Percentiles rank a stretch among this genome's conserved stretches.
phyloP scores from a whole-genome alignment of 2,797 vertebrate species.

The Hyperoplus lanceolatus region DNA sequence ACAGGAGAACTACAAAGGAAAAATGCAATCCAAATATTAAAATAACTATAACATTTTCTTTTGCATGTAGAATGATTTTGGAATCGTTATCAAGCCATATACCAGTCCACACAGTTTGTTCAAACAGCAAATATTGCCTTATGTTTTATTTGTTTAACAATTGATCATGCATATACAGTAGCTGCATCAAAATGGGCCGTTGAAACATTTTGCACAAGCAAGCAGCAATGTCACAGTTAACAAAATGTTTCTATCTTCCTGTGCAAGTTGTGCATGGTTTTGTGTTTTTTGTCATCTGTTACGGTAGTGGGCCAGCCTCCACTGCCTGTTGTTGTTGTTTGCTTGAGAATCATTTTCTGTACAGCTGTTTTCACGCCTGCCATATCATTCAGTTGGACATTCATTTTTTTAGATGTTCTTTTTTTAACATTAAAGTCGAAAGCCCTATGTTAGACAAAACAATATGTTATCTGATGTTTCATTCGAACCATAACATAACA shows the following conservation, averaged over 20 bases:
- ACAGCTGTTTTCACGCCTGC: constrained; percentile 52
- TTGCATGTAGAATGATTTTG: too few relatives aligned
- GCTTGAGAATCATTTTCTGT: constrained; percentile 72
- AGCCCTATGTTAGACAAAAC: constrained; percentile 44
- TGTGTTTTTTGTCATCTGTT: constrained; percentile 47
- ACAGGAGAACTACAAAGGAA: background rate
- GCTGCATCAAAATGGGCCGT: constrained; percentile 35
- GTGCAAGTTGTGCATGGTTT: constrained; percentile 49
- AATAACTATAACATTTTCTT: background rate
- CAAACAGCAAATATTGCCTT: constrained; percentile 38
- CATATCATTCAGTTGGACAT: constrained; percentile 63
- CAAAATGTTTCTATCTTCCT: constrained; percentile 69
- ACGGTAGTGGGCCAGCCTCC: constrained; percentile 45
- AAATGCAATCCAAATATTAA: background rate
- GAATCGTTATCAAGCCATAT: constrained; percentile 11
- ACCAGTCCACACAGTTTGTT: constrained; percentile 12
- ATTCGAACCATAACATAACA: constrained; percentile 42
- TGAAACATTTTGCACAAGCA: constrained; percentile 68
- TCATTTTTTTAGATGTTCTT: constrained; percentile 54
- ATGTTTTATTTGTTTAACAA: constrained; percentile 40
- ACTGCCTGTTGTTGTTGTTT: constrained; percentile 62
- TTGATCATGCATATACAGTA: constrained; percentile 17
- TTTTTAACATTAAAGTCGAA: constrained; percentile 48
- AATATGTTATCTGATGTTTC: constrained; percentile 54
- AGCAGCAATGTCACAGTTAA: constrained; percentile 41